Evolutionary conservation across 2,888 invertebrate genomes (phyloP).

Genomic region (Cataglyphis livida): DNA sequence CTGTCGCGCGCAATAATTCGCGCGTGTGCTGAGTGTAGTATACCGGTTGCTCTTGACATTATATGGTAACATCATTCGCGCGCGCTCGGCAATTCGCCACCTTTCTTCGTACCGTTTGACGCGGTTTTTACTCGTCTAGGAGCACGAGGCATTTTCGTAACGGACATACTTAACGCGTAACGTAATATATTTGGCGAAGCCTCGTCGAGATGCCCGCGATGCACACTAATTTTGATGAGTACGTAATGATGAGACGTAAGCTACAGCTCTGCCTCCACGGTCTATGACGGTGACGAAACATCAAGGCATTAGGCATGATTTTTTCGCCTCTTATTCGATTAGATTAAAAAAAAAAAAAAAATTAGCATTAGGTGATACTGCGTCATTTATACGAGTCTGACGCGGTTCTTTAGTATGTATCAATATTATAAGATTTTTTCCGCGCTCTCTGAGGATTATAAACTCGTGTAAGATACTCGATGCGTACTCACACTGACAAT

Average conservation of each 20-base stretch:
- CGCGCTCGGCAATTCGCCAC: constrained; percentile 39
- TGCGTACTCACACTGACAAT: background rate
- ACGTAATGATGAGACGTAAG: constrained; percentile 1
- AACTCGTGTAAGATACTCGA: background rate
- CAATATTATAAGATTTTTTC: background rate
- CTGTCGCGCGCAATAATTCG: background rate
- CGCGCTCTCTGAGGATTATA: background rate
- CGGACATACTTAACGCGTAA: constrained; percentile 54
- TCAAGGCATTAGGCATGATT: background rate
- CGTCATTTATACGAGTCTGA: background rate
- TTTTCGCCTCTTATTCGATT: background rate
- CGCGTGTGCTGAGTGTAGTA: constrained; percentile 55
- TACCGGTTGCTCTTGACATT: constrained; percentile 78
- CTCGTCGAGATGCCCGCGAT: constrained; percentile 10
- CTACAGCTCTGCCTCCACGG: background rate
- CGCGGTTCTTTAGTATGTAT: too few relatives aligned
- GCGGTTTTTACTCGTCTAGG: constrained; percentile 21
- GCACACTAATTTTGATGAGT: constrained; percentile 45
- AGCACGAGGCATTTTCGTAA: constrained; percentile 61
- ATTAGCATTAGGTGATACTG: background rate
- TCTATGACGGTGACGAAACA: background rate
- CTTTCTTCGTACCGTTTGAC: constrained; percentile 23
- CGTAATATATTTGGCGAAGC: constrained; percentile 60
- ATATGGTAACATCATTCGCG: constrained; percentile 56
- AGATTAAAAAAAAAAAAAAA: background rate